phyloP scores from a whole-genome alignment of 30 jellyfish, hydroid and myxozoan genomes.

The Chrysaora quinquecirrha region DNA sequence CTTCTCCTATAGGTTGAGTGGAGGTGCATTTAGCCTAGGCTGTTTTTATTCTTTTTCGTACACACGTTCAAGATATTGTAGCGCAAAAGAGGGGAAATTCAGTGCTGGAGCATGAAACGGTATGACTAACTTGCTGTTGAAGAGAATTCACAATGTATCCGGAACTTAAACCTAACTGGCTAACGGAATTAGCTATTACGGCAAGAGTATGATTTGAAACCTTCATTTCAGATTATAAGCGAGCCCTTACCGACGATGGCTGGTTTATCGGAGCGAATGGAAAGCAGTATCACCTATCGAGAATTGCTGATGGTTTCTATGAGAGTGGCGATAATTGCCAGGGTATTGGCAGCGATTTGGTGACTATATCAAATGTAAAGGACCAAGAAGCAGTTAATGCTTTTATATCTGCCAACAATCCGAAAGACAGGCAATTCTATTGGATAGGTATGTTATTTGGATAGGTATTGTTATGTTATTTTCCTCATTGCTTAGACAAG shows the following conservation, averaged over 20 bases:
- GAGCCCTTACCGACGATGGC: neutral
- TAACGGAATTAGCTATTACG: too few species aligned
- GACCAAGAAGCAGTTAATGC: constrained; percentile 60
- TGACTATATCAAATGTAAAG: constrained; percentile 21
- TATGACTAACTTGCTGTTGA: too few species aligned
- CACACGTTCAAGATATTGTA: too few species aligned
- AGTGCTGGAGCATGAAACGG: too few species aligned
- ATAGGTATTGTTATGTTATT: neutral
- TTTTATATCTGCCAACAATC: constrained; percentile 12
- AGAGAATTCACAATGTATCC: too few species aligned
- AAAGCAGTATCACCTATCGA: constrained; percentile 25
- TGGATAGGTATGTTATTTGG: constrained; percentile 42
- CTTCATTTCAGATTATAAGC: neutral
- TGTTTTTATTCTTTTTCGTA: too few species aligned
- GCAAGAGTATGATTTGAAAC: too few species aligned
- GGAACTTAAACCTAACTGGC: too few species aligned
- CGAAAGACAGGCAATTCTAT: constrained; percentile 20
- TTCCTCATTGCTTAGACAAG: too few species aligned
- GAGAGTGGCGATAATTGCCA: constrained; percentile 59
- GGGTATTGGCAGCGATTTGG: constrained; percentile 28
- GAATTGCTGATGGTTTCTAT: constrained; percentile 37
- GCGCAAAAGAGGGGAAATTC: too few species aligned
- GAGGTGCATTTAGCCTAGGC: too few species aligned
- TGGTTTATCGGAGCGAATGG: constrained; percentile 35
- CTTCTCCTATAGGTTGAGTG: too few species aligned